phyloP scores from a whole-genome alignment of 2,797 vertebrate genomes.

The Sphenopsis melanotis region DNA sequence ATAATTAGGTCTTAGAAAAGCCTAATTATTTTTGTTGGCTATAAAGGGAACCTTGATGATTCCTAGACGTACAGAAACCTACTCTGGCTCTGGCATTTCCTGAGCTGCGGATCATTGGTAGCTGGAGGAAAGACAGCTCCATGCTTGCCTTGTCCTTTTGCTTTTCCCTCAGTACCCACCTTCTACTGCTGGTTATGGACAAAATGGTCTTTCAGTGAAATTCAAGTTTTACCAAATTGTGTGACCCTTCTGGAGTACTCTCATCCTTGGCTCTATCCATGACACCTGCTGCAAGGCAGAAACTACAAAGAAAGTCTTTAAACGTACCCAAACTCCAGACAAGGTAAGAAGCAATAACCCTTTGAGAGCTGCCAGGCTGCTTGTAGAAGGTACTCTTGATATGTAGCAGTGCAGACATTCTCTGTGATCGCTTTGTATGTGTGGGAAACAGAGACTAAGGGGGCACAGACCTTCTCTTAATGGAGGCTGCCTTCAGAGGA shows the following conservation, averaged over 20 bases:
- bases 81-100: background rate
- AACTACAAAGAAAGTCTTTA: background rate
- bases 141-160: background rate
- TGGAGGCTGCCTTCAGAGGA: background rate
- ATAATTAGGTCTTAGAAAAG: conserved; percentile 38
- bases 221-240: background rate
- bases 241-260: background rate
- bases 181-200: background rate
- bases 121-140: background rate
- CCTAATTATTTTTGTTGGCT: conserved; percentile 34
- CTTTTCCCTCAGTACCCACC: background rate
- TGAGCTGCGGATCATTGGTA: background rate
- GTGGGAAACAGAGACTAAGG: background rate
- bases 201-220: background rate
- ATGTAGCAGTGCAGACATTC: background rate
- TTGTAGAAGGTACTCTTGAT: background rate
- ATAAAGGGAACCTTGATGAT: conserved; percentile 7
- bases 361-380: background rate
- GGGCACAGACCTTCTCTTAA: background rate
- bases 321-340: background rate
- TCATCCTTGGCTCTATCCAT: background rate
- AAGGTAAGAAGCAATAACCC: background rate
- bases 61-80: background rate
- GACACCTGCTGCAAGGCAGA: background rate
- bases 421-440: accelerated